Percentiles rank a stretch among this genome's conserved stretches.
phyloP scores from a whole-genome alignment of 2,888 invertebrate genomes.

The Euclidia mi region DNA sequence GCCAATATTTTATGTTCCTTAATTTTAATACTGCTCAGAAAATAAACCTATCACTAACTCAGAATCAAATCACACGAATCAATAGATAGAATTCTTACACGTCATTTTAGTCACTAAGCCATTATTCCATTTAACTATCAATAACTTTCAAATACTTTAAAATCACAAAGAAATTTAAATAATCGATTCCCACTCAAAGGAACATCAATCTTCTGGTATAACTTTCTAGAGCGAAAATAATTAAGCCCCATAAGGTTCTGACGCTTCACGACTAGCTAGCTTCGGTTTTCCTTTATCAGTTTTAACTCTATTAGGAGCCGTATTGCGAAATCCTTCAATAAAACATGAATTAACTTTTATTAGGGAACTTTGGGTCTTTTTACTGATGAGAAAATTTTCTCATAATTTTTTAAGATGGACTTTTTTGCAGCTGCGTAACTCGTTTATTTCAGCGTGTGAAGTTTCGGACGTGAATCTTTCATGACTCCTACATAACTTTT shows the following conservation, averaged over 20 bases:
- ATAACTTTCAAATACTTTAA: no score
- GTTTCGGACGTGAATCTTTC: conserved; percentile 14
- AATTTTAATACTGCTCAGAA: no score
- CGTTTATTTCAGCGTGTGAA: conserved; percentile 37
- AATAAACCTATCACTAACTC: no score
- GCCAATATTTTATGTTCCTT: no score
- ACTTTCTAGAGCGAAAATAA: background rate
- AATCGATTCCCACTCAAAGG: no score
- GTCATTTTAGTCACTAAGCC: no score
- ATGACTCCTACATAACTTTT: conserved; percentile 1
- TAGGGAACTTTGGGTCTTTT: conserved; percentile 44
- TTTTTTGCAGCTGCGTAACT: conserved; percentile 7
- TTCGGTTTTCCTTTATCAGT: conserved; percentile 53
- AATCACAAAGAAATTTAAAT: no score
- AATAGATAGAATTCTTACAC: no score
- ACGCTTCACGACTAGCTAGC: conserved; percentile 11
- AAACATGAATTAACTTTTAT: conserved; percentile 75
- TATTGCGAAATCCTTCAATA: conserved; percentile 59
- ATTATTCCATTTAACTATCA: no score
- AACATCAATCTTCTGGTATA: no score
- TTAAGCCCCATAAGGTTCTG: background rate
- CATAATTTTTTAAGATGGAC: conserved; percentile 14
- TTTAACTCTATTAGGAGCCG: conserved; percentile 73
- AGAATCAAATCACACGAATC: no score
- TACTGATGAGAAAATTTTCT: conserved; percentile 24